Percentiles rank a stretch among this genome's conserved stretches.
These are phyloP conservation scores for Calycopis cecrops DNA, from an alignment of 1,140 invertebrate species.

Conservation along the genomic window DNA sequence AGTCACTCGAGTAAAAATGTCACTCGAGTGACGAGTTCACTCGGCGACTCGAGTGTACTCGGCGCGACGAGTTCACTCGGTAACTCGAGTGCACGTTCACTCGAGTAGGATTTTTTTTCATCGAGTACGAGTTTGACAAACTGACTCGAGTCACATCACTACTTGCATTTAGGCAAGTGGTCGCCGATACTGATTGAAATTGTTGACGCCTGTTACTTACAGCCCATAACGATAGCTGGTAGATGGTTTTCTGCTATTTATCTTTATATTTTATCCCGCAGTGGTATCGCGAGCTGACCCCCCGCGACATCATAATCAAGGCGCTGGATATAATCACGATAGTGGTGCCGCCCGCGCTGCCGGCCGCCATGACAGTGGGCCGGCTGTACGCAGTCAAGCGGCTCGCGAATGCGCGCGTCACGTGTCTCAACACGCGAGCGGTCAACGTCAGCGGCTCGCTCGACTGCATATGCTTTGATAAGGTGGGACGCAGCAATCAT, in stretches of 20 bases:
- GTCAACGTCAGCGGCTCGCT: slow-evolving; percentile 97
- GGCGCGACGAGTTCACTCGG: too few species aligned
- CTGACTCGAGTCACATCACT: too few species aligned
- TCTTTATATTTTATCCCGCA: slow-evolving; percentile 25
- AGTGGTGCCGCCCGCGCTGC: slow-evolving; percentile 93
- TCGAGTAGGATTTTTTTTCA: too few species aligned
- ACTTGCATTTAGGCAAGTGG: too few species aligned
- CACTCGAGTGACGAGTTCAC: too few species aligned
- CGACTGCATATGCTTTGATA: slow-evolving; percentile 98
- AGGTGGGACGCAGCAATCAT: slow-evolving; percentile 77
- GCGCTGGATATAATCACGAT: slow-evolving; percentile 94
- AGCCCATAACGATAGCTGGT: too few species aligned
- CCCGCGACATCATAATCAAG: slow-evolving; percentile 79
- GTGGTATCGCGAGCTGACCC: slow-evolving; percentile 49
- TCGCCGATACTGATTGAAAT: too few species aligned
- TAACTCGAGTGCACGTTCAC: too few species aligned
- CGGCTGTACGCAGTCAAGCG: slow-evolving; percentile 93
- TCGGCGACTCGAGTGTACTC: too few species aligned
- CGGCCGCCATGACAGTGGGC: slow-evolving; percentile 95
- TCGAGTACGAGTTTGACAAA: too few species aligned
- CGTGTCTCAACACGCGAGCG: slow-evolving; percentile 94
- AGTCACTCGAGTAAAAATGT: too few species aligned
- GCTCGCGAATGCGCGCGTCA: slow-evolving; percentile 87
- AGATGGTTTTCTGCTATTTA: background rate
- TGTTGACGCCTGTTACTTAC: too few species aligned